A percentile compares a stretch with the other conserved stretches of the same genome.
Conservation (phyloP, 2,797 vertebrate species). For the Lates japonicus region DNA sequence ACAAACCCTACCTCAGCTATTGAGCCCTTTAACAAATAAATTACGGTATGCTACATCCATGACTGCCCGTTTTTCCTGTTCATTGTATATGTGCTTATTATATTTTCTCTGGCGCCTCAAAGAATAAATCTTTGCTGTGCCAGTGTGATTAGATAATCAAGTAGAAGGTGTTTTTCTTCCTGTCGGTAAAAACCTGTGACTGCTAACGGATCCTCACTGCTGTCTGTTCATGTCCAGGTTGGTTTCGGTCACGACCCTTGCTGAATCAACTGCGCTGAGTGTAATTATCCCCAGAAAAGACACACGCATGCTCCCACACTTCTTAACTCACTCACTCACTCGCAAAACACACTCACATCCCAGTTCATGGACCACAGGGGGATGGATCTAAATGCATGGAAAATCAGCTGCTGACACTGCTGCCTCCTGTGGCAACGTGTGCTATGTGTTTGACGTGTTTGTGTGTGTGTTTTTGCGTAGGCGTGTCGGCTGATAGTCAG, state of each 20-base stretch:
- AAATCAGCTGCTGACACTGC: constrained; percentile 67
- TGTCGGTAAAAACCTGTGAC: constrained; percentile 25
- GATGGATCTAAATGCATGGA: constrained; percentile 69
- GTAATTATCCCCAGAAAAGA: constrained; percentile 43
- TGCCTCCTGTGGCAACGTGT: constrained; percentile 52
- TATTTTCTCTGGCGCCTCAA: constrained; percentile 19
- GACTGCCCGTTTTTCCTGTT: constrained; percentile 52
- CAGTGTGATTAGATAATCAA: constrained; percentile 28
- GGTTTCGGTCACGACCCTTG: constrained; percentile 38
- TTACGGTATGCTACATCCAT: constrained; percentile 70
- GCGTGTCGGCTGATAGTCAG: constrained; percentile 29
- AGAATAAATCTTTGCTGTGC: constrained; percentile 31
- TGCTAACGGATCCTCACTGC: constrained; percentile 25
- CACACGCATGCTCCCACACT: constrained; percentile 17
- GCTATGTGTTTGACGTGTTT: constrained; percentile 17
- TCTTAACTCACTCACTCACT: constrained; percentile 24
- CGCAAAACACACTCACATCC: constrained; percentile 41
- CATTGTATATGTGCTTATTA: constrained; percentile 59
- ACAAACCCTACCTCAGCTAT: constrained; percentile 40
- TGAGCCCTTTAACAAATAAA: constrained; percentile 71
- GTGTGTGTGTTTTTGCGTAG: constrained; percentile 37
- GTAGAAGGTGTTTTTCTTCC: constrained; percentile 20
- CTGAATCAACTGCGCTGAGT: constrained; percentile 39
- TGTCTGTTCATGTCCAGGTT: constrained; percentile 45
- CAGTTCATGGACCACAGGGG: constrained; percentile 37